A percentile compares a stretch with the other conserved stretches of the same genome.
phyloP scores from a whole-genome alignment of 2,113 vertebrate genomes.

The Notarius lentiginosus region DNA sequence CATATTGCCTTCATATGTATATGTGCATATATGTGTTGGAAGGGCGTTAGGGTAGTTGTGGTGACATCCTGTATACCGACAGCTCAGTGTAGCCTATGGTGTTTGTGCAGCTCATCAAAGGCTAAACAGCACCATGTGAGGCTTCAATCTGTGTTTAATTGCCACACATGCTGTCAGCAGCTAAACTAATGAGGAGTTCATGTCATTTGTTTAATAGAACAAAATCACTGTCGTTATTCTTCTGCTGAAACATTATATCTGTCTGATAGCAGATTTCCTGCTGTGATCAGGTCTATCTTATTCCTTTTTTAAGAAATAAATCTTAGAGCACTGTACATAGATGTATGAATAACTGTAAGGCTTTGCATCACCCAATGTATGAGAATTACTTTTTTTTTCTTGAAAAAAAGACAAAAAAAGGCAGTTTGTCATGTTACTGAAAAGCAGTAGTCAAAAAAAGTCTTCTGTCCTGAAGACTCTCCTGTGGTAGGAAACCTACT shows the following conservation, averaged over 20 bases:
- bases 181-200: slow-evolving; percentile 30
- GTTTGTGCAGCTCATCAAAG: slow-evolving; percentile 16
- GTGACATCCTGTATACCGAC: slow-evolving; percentile 40
- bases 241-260: slow-evolving; percentile 9
- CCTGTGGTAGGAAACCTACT: background rate
- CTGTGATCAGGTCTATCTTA: background rate
- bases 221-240: slow-evolving; percentile 31
- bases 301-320: background rate
- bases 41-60: slow-evolving; percentile 26
- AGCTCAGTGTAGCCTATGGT: slow-evolving; percentile 33
- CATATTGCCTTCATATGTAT: background rate
- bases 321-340: background rate
- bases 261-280: background rate
- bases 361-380: background rate
- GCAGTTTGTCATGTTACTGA: background rate
- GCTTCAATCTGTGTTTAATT: slow-evolving; percentile 49
- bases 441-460: background rate
- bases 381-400: background rate
- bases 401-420: background rate
- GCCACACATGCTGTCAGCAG: slow-evolving; percentile 43
- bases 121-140: slow-evolving; percentile 37
- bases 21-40: slow-evolving; percentile 2
- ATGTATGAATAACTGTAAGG: background rate
- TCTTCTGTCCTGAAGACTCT: background rate
- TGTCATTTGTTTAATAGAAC: slow-evolving; percentile 32